These are phyloP conservation scores for Linnaemya tessellans DNA, from an alignment of 2,888 invertebrate genomes.

Conservation along the genomic window DNA sequence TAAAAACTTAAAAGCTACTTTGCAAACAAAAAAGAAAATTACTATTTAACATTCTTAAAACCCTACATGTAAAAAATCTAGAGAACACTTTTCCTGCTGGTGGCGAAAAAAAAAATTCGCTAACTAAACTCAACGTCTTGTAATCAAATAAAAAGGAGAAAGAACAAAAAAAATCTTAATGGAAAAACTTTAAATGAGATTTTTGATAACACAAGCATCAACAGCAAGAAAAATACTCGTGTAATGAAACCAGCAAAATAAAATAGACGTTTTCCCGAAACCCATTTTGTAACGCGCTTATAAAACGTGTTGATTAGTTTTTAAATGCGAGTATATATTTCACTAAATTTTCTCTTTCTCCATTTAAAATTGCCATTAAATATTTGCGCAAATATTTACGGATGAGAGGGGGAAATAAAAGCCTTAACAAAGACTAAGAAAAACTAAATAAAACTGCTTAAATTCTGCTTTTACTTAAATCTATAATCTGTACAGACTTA, in stretches of 20 bases:
- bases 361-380: conserved; percentile 42
- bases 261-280: background rate
- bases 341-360: background rate
- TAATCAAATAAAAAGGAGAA: conserved; percentile 57
- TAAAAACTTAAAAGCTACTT: conserved; percentile 21
- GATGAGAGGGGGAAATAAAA: background rate
- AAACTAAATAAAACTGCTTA: conserved; percentile 46
- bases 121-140: conserved; percentile 36
- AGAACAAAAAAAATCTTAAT: conserved; percentile 50
- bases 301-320: conserved; percentile 62
- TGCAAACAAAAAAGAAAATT: conserved; percentile 13
- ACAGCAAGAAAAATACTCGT: conserved; percentile 1
- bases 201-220: conserved; percentile 68
- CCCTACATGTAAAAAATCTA: background rate
- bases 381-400: conserved; percentile 35
- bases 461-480: conserved; percentile 51
- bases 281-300: conserved; percentile 15
- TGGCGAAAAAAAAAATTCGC: background rate
- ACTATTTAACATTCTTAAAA: conserved; percentile 56
- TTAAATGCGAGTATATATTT: conserved; percentile 17
- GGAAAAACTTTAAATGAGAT: conserved; percentile 72
- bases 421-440: background rate
- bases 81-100: background rate
- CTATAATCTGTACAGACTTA: conserved; percentile 59
- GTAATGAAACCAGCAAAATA: conserved; percentile 1